These are phyloP conservation scores for Coelinius sp. DNA, from an alignment of 2,888 invertebrate genomes.

Conservation along the genomic window DNA sequence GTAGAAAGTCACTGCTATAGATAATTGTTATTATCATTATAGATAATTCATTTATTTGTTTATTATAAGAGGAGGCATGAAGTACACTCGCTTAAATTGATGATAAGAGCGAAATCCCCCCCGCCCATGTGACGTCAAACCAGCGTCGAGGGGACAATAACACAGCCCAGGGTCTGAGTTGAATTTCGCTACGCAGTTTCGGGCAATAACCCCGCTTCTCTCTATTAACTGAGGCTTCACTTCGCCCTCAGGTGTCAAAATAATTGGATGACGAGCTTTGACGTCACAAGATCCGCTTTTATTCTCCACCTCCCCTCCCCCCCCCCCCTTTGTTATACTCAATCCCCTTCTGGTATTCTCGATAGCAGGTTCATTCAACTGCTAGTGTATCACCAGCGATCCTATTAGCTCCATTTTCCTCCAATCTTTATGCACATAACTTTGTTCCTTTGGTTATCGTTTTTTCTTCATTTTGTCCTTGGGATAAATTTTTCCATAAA, in stretches of 20 bases:
- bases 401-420: neutral
- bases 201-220: neutral
- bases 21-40: neutral
- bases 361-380: neutral
- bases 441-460: neutral
- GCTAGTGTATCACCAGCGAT: too few relatives aligned
- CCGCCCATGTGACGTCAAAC: neutral
- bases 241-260: neutral
- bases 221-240: neutral
- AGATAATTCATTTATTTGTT: too few relatives aligned
- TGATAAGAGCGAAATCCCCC: neutral
- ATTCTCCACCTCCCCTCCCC: too few relatives aligned
- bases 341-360: neutral
- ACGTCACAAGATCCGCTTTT: neutral
- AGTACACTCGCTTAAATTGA: too few relatives aligned
- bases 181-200: slow-evolving; percentile 1
- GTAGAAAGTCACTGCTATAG: neutral
- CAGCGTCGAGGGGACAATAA: neutral
- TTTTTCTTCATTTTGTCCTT: neutral
- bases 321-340: neutral
- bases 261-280: neutral
- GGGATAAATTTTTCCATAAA: too few relatives aligned
- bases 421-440: neutral
- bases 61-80: too few relatives aligned
- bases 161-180: neutral